phyloP scores from a whole-genome alignment of 2,797 vertebrate genomes.

The Phataginus tetradactyla region DNA sequence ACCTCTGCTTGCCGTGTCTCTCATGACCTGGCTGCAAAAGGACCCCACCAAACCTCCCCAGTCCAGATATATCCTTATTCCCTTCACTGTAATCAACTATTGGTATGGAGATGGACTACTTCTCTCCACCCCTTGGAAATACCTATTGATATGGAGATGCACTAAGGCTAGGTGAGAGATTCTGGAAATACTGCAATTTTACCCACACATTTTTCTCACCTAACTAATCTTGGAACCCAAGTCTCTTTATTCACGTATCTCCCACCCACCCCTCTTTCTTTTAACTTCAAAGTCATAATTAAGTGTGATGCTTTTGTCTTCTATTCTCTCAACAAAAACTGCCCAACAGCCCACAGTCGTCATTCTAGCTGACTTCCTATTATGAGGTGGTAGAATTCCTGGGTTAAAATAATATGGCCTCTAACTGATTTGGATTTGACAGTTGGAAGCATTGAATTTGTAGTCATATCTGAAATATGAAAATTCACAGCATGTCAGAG shows the following conservation, averaged over 20 bases:
- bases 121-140: too few relatives aligned
- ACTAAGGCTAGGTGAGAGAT: too few relatives aligned
- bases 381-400: not conserved
- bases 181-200: too few relatives aligned
- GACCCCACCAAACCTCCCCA: too few relatives aligned
- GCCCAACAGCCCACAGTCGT: accelerated
- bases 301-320: not conserved
- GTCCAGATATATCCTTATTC: too few relatives aligned
- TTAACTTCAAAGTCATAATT: not conserved
- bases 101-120: too few relatives aligned
- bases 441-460: not conserved
- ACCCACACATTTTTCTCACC: not conserved
- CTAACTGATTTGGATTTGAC: not conserved
- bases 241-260: not conserved
- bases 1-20: too few relatives aligned
- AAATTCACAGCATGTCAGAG: not conserved
- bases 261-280: not conserved
- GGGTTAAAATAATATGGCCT: not conserved
- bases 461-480: not conserved
- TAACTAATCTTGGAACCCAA: not conserved
- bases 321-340: not conserved
- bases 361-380: not conserved
- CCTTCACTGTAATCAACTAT: too few relatives aligned
- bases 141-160: too few relatives aligned
- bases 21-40: too few relatives aligned